Percentiles rank a stretch among this genome's conserved stretches.
Evolutionary conservation across 2,797 vertebrate genomes (phyloP).

Genomic region (Eulemur rubriventer): DNA sequence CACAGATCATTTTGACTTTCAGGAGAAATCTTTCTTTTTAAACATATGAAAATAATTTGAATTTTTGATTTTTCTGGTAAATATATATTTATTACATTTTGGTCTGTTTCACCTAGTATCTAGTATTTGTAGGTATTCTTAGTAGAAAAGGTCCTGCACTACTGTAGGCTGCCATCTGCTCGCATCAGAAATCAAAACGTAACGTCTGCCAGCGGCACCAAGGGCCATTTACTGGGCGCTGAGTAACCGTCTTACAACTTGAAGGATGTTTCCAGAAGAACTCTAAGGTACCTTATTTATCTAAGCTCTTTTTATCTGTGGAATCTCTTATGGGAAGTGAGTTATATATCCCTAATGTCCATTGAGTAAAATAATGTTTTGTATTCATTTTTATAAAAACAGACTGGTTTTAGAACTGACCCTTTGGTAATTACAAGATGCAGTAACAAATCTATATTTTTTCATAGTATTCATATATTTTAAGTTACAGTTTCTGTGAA

Average conservation of each 20-base stretch:
- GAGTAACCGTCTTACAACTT: not conserved
- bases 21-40: not conserved
- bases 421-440: not conserved
- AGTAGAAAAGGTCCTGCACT: not conserved
- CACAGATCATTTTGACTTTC: not conserved
- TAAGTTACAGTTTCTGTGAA: not conserved
- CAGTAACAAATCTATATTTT: not conserved
- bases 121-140: not conserved
- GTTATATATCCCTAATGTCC: not conserved
- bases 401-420: not conserved
- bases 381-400: not conserved
- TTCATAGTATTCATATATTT: not conserved
- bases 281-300: not conserved
- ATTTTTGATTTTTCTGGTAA: not conserved
- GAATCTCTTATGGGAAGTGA: not conserved
- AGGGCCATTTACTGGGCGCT: not conserved
- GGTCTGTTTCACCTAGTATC: not conserved
- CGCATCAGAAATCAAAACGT: not conserved
- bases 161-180: not conserved
- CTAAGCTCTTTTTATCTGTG: not conserved
- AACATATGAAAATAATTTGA: not conserved
- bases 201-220: not conserved
- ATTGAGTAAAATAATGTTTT: not conserved
- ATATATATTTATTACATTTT: not conserved
- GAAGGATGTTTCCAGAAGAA: not conserved